phyloP scores from a whole-genome alignment of 2,888 invertebrate species.

The Embidobia sp. region DNA sequence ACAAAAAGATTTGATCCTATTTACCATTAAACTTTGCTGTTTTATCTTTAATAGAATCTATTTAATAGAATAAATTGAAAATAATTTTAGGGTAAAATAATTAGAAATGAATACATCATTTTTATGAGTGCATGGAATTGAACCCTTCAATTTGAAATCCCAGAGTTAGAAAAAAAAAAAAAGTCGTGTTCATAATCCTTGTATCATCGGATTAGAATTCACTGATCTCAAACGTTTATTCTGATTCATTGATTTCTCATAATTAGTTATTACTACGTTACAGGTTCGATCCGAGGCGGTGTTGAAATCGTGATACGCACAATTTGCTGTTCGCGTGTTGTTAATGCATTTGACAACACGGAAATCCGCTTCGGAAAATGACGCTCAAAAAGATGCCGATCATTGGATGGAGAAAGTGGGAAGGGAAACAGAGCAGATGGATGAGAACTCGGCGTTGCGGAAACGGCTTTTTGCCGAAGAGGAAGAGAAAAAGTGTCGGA shows the following conservation, averaged over 20 bases:
- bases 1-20: too few relatives aligned
- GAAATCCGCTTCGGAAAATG: slow-evolving; percentile 25
- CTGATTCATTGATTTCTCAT: slow-evolving; percentile 8
- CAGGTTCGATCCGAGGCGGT: neutral
- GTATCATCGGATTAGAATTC: slow-evolving; percentile 1
- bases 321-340: slow-evolving; percentile 8
- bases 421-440: slow-evolving; percentile 1
- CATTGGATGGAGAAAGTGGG: slow-evolving; percentile 9
- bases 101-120: too few relatives aligned
- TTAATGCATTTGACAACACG: slow-evolving; percentile 10
- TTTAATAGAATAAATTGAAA: too few relatives aligned
- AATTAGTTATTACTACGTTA: slow-evolving; percentile 3
- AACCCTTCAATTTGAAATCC: too few relatives aligned
- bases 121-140: too few relatives aligned
- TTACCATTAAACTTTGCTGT: too few relatives aligned
- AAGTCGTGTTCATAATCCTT: too few relatives aligned
- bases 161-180: too few relatives aligned
- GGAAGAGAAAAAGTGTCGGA: neutral
- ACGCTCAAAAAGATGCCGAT: slow-evolving; percentile 8
- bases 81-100: too few relatives aligned
- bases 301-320: slow-evolving; percentile 14
- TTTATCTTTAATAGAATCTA: too few relatives aligned
- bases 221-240: slow-evolving; percentile 1
- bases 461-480: neutral
- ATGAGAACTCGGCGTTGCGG: slow-evolving; percentile 1